Percentiles rank a stretch among this genome's conserved stretches.
Conservation (phyloP, 2,797 vertebrate genomes). For the Apogon talboti region DNA sequence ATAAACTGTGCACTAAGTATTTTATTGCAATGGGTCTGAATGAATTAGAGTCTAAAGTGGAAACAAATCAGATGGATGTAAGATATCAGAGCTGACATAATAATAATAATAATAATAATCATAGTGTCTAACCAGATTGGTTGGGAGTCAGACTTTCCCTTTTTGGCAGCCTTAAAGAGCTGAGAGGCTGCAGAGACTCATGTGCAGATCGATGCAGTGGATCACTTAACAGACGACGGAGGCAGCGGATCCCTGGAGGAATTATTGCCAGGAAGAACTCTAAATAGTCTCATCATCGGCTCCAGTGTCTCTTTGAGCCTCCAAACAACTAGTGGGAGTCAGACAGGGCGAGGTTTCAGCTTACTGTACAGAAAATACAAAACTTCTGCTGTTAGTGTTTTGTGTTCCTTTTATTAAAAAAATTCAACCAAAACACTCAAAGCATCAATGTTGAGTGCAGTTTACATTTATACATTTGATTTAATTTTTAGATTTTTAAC, state of each 20-base stretch:
- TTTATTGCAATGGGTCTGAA: neutral
- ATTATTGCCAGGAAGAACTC: constrained; percentile 78
- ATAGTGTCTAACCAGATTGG: constrained; percentile 31
- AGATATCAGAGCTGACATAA: constrained; percentile 14
- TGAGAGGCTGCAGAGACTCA: constrained; percentile 59
- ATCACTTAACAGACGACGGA: constrained; percentile 77
- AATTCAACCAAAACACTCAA: neutral
- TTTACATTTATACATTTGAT: no score
- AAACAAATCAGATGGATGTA: constrained; percentile 11
- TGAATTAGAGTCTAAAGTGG: constrained; percentile 9
- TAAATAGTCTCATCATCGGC: constrained; percentile 67
- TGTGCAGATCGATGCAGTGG: constrained; percentile 75
- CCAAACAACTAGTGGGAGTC: constrained; percentile 33
- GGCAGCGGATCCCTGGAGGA: constrained; percentile 61
- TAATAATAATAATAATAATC: constrained; percentile 30
- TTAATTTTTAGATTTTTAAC: no score
- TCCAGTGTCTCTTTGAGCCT: constrained; percentile 55
- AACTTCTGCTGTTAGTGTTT: neutral
- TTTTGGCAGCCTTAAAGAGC: constrained; percentile 28
- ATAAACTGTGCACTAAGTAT: neutral
- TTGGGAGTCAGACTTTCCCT: constrained; percentile 50
- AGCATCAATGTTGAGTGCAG: no score
- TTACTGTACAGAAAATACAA: constrained; percentile 22
- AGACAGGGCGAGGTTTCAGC: constrained; percentile 16
- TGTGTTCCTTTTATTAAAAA: neutral